phyloP scores from a whole-genome alignment of 1,140 invertebrate genomes.

The Tribolium castaneum region DNA sequence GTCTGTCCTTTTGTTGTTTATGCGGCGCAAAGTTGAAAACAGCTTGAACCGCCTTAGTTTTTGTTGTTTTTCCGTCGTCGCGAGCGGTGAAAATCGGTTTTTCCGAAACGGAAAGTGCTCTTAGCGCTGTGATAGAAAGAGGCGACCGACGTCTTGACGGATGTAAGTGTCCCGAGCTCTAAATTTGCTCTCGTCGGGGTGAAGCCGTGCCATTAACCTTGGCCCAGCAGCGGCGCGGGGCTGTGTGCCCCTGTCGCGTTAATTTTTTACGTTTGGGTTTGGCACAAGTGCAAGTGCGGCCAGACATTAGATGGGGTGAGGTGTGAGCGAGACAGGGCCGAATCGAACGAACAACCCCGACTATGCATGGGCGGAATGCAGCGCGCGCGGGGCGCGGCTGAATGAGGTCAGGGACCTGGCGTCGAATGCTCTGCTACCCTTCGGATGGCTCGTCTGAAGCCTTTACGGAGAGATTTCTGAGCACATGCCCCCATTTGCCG shows the following conservation, averaged over 20 bases:
- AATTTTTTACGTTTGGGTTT: not conserved
- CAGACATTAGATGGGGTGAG: conserved; percentile 36
- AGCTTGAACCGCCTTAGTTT: not conserved
- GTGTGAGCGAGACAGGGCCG: conserved; percentile 24
- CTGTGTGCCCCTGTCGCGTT: not conserved
- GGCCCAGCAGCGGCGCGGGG: conserved; percentile 41
- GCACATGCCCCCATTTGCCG: conserved; percentile 56
- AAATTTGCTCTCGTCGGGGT: conserved; percentile 43
- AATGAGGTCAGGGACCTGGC: conserved; percentile 61
- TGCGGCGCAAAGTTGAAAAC: not conserved
- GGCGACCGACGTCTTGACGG: not conserved
- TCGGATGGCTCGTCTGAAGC: conserved; percentile 19
- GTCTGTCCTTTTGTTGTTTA: not conserved
- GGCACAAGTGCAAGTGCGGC: conserved; percentile 33
- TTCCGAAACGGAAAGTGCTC: not conserved
- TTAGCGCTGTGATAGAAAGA: not conserved
- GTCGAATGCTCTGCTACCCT: conserved; percentile 33
- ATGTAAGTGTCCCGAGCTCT: conserved; percentile 15
- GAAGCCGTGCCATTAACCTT: conserved; percentile 56
- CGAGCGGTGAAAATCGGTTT: not conserved
- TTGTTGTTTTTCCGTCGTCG: not conserved
- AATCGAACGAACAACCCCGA: conserved; percentile 32
- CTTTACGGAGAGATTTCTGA: conserved; percentile 1
- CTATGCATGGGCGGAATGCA: conserved; percentile 54
- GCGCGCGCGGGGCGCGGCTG: conserved; percentile 49